These are phyloP conservation scores for Clytia hemisphaerica DNA, from an alignment of 30 jellyfish, hydroid and myxozoan genomes.

Conservation along the genomic window DNA sequence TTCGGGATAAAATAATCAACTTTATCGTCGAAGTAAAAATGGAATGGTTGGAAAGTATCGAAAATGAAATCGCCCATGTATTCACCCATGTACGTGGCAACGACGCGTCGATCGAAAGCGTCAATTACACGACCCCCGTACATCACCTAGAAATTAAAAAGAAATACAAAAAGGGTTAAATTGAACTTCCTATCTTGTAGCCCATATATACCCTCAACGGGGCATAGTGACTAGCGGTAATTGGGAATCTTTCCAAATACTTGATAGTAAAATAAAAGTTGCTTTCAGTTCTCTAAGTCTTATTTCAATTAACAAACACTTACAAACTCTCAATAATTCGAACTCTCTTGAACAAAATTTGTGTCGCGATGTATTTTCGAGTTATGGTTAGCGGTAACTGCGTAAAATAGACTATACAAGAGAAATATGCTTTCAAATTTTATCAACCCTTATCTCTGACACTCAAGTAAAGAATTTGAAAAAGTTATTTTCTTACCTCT, in stretches of 20 bases:
- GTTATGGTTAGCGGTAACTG: no score
- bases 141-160: slow-evolving; percentile 59
- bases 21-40: slow-evolving; percentile 70
- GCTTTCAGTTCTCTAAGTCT: no score
- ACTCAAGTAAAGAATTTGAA: no score
- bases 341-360: no score
- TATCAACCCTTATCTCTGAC: no score
- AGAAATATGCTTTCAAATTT: neutral
- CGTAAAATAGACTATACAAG: neutral
- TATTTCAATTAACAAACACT: no score
- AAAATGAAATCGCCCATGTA: slow-evolving; percentile 96
- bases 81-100: slow-evolving; percentile 91
- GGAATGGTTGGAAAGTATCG: slow-evolving; percentile 94
- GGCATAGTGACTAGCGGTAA: no score
- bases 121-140: slow-evolving; percentile 97
- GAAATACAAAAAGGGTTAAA: neutral
- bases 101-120: slow-evolving; percentile 92
- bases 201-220: no score
- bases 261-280: no score
- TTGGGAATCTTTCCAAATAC: no score
- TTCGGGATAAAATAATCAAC: slow-evolving; percentile 85
- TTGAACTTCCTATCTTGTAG: neutral
- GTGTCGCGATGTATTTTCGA: no score
- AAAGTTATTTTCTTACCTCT: slow-evolving; percentile 60
- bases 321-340: neutral